Conservation (phyloP, 2,113 vertebrate species). For the Isichthys henryi region DNA sequence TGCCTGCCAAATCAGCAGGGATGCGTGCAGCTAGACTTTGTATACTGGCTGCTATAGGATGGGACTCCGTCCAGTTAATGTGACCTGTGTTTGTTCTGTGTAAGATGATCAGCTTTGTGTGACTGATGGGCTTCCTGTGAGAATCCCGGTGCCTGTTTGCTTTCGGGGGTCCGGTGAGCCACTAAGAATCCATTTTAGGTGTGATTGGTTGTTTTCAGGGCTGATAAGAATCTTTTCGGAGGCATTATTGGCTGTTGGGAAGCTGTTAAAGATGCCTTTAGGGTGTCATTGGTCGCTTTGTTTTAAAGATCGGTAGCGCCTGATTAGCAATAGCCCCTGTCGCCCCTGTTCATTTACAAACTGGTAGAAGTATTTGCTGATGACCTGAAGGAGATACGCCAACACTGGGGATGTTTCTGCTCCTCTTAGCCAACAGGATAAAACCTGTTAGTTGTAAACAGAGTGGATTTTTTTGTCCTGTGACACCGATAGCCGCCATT, state of each 20-base stretch:
- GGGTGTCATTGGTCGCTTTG: background rate
- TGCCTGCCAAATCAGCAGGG: background rate
- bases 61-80: background rate
- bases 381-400: background rate
- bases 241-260: background rate
- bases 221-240: background rate
- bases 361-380: background rate
- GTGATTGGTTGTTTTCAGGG: background rate
- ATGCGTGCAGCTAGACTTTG: background rate
- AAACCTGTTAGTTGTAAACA: background rate
- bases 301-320: background rate
- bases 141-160: background rate
- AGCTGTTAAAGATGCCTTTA: background rate
- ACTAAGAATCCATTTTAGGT: background rate
- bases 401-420: background rate
- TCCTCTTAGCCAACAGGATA: background rate
- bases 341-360: background rate
- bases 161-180: background rate
- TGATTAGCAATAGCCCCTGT: background rate
- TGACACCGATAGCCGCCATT: background rate
- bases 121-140: background rate
- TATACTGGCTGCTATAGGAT: background rate
- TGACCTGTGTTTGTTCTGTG: background rate
- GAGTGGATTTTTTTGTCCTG: background rate
- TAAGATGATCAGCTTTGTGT: background rate